Evolutionary conservation across 2,797 vertebrate genomes (phyloP), one percentile per base, ranked within the genome.

Genomic region (Hoplostethus atlanticus): DNA sequence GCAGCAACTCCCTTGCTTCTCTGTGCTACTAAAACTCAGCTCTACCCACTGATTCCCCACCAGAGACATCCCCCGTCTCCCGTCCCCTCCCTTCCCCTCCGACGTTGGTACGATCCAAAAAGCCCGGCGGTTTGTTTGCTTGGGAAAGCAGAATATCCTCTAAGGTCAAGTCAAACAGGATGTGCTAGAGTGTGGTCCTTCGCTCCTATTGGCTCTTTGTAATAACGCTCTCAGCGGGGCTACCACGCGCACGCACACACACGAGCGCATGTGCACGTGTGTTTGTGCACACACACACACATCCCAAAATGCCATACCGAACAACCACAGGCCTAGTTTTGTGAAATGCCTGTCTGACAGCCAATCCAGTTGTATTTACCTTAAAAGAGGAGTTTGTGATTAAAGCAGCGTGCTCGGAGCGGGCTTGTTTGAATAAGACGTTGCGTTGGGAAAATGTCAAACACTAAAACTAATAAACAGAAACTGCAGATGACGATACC

Each of bases 101-200:
- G 79, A 89, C 88, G 90, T 90, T 91, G 91, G 92, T 92, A 91
- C 80, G 85, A 90, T 93, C 89, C 85, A 21, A 89, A 92, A 91
- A 89, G 84, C 78, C 83, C 62, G 25, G 79, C 21, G 58, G 87
- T 92, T 91, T 93, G 91, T 93, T 93, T 93, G 90, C 92, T 93
- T 92, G 89, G 90, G 88, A 93, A 93, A 93, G 90, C 92, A 92
- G 91, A 92, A 91, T 91, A 91, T 92, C 92, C 91, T 92, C 89
- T 84, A 83, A 91, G 93, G 92, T 93, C 90, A 94, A 90, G 85
- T 94, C 91, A 91, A 93, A 93, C 93, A 94, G 92, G 92, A 93
- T 91, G 87, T 90, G 90, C 85, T 87, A 84, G 86, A 89, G 92
- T 90, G 83, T 81, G 85, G 89, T 90, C 83, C 85, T 87, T 83